These are phyloP conservation scores for Hedya salicella DNA, from an alignment of 2,888 invertebrate genomes.

Conservation along the genomic window DNA sequence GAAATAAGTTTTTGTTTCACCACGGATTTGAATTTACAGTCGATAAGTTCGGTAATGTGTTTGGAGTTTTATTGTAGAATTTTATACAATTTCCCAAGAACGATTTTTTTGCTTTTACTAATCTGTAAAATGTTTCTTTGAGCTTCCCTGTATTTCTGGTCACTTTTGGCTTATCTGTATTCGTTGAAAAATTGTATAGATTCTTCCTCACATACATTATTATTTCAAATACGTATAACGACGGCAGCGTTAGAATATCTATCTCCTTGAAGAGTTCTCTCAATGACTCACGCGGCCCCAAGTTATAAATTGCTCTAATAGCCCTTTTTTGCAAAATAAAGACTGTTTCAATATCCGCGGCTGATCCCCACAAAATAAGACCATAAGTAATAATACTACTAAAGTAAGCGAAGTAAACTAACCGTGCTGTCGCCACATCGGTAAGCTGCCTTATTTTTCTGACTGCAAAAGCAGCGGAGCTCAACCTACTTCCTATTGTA, in stretches of 20 bases:
- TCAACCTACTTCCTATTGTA: constrained; percentile 32
- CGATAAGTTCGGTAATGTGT: background rate
- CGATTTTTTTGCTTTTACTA: constrained; percentile 3
- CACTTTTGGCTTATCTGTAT: background rate
- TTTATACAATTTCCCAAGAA: constrained; percentile 1
- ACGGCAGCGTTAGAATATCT: background rate
- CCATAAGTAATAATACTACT: constrained; percentile 44
- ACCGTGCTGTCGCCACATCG: constrained; percentile 23
- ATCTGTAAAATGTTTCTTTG: background rate
- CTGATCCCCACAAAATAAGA: constrained; percentile 44
- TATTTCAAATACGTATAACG: background rate
- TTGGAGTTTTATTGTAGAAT: background rate
- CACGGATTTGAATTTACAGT: no score
- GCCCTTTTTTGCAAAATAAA: constrained; percentile 44
- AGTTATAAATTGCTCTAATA: constrained; percentile 1
- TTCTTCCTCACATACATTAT: constrained; percentile 1
- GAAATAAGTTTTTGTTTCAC: no score
- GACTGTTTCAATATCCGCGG: constrained; percentile 43
- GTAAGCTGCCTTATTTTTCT: constrained; percentile 38
- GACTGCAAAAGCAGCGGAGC: constrained; percentile 43
- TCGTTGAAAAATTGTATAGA: background rate
- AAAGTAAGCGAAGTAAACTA: constrained; percentile 7
- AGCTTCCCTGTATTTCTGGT: background rate
- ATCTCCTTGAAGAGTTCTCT: background rate
- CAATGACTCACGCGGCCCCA: background rate